phyloP scores from a whole-genome alignment of 2,113 vertebrate species.

The Dunckerocampus dactyliophorus region DNA sequence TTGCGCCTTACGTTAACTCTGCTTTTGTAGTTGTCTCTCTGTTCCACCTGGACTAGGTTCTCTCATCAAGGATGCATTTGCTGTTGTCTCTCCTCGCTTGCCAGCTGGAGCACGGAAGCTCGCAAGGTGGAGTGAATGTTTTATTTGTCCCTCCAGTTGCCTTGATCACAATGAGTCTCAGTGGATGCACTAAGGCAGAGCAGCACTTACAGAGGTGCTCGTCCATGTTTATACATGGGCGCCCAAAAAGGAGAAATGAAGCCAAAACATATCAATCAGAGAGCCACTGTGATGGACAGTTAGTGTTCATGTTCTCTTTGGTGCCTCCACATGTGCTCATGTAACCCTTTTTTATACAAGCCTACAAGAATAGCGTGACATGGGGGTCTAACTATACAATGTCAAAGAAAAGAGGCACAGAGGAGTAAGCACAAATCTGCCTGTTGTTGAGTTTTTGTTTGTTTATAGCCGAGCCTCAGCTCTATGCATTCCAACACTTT shows the following conservation, averaged over 20 bases:
- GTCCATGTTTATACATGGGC: slow-evolving; percentile 33
- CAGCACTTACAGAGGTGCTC: slow-evolving; percentile 28
- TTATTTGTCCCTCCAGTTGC: slow-evolving; percentile 63
- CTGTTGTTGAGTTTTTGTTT: slow-evolving; percentile 29
- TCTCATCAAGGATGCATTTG: slow-evolving; percentile 62
- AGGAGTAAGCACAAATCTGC: slow-evolving; percentile 43
- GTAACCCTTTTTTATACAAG: slow-evolving; percentile 28
- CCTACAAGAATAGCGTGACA: slow-evolving; percentile 33
- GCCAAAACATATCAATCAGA: slow-evolving; percentile 70
- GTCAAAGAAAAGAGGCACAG: slow-evolving; percentile 43
- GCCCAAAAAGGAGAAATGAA: slow-evolving; percentile 52
- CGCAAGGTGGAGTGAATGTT: slow-evolving; percentile 52
- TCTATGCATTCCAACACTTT: slow-evolving; percentile 72
- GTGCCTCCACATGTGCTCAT: slow-evolving; percentile 41
- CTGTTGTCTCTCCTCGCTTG: slow-evolving; percentile 57
- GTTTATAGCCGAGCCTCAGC: slow-evolving; percentile 52
- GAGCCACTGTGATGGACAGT: slow-evolving; percentile 48
- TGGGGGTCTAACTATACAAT: slow-evolving; percentile 32
- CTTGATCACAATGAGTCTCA: slow-evolving; percentile 65
- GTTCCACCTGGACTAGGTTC: slow-evolving; percentile 63
- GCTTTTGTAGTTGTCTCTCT: slow-evolving; percentile 77
- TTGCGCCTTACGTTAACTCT: slow-evolving; percentile 71
- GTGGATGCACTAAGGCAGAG: slow-evolving; percentile 50
- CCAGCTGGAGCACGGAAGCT: slow-evolving; percentile 48
- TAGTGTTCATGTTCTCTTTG: slow-evolving; percentile 37